Conservation (phyloP, 2,888 invertebrate species). For the Scaptodrosophila latifasciaeformis region DNA sequence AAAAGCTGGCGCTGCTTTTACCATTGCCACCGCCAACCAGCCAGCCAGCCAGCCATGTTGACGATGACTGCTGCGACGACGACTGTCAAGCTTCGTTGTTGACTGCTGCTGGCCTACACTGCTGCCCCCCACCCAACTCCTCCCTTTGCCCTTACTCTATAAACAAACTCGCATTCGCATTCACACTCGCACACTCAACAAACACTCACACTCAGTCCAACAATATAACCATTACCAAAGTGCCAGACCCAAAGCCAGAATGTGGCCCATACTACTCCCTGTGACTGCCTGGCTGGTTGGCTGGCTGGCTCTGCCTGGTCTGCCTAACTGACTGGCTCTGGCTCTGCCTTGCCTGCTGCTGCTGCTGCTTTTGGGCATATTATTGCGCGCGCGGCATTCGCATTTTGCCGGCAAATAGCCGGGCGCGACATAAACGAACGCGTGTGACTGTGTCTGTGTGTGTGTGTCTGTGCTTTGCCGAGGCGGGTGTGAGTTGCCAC, state of each 20-base stretch:
- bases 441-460: constrained; percentile 5
- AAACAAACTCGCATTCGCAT: too few relatives aligned
- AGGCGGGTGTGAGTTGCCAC: constrained; percentile 43
- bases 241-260: too few relatives aligned
- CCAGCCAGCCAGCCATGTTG: neutral
- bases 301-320: neutral
- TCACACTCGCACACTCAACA: too few relatives aligned
- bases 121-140: neutral
- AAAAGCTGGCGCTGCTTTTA: constrained; percentile 53
- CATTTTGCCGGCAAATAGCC: constrained; percentile 41
- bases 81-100: too few relatives aligned
- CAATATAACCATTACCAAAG: too few relatives aligned
- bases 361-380: constrained; percentile 41
- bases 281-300: neutral
- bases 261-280: too few relatives aligned
- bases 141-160: neutral
- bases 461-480: constrained; percentile 9
- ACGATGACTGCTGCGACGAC: too few relatives aligned
- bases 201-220: too few relatives aligned
- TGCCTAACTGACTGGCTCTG: neutral
- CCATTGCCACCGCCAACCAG: constrained; percentile 1
- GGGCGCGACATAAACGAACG: neutral
- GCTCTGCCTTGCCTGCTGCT: constrained; percentile 11
- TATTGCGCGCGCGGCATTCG: constrained; percentile 45
- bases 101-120: too few relatives aligned